These are phyloP conservation scores for Nemoura dubitans DNA, from an alignment of 2,888 invertebrate genomes.

Conservation along the genomic window DNA sequence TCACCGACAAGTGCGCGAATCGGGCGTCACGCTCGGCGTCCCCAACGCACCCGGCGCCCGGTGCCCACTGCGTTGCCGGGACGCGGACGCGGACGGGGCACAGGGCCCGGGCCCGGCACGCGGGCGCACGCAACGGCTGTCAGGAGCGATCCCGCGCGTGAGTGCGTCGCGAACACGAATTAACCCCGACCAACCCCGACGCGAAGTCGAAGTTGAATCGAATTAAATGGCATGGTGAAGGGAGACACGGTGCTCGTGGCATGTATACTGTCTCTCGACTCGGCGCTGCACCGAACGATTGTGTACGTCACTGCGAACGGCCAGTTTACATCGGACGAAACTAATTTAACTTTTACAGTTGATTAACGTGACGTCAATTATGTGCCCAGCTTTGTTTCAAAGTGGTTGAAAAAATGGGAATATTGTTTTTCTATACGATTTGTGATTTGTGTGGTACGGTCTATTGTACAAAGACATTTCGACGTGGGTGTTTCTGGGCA, in stretches of 20 bases:
- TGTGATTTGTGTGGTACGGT: background rate
- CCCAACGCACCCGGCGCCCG: too few relatives aligned
- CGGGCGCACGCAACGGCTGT: background rate
- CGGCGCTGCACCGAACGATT: too few relatives aligned
- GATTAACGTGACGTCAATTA: background rate
- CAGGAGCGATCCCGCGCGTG: background rate
- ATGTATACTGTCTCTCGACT: too few relatives aligned
- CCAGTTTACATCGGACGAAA: background rate
- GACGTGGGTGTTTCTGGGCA: background rate
- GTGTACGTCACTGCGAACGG: too few relatives aligned
- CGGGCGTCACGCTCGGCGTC: background rate
- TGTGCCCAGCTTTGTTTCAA: background rate
- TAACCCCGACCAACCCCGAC: conserved; percentile 1
- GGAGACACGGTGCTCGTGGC: background rate
- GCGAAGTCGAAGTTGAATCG: background rate
- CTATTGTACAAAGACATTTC: background rate
- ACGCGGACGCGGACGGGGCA: too few relatives aligned
- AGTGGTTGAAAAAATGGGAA: background rate
- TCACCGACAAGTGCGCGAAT: background rate
- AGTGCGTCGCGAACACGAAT: background rate
- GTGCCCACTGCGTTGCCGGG: too few relatives aligned
- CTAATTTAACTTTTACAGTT: background rate
- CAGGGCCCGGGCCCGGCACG: background rate
- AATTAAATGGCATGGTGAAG: background rate
- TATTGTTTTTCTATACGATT: background rate